These are phyloP conservation scores for Labrus mixtus DNA, from an alignment of 2,113 vertebrate species.

Conservation along the genomic window DNA sequence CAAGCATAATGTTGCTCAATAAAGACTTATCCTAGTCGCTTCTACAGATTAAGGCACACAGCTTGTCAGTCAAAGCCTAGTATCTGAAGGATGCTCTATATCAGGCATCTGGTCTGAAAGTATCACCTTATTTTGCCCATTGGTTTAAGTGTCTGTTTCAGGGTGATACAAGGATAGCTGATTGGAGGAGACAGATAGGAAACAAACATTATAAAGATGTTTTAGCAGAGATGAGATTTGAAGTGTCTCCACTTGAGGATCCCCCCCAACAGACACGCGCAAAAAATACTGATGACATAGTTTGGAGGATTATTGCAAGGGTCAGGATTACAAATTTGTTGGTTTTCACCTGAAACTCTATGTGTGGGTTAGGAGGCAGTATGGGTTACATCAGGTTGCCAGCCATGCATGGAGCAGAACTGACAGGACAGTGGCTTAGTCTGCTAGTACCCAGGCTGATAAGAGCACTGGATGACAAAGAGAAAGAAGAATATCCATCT, in stretches of 20 bases:
- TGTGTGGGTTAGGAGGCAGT: constrained; percentile 15
- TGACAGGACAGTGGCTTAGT: constrained; percentile 38
- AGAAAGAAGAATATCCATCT: constrained; percentile 35
- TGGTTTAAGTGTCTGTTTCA: constrained; percentile 17
- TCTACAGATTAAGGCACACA: no score
- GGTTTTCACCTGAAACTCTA: constrained; percentile 13
- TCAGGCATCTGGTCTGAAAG: not conserved
- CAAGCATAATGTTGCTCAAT: no score
- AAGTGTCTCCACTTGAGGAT: constrained; percentile 18
- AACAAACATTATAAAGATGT: constrained; percentile 33
- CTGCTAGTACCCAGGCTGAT: constrained; percentile 13
- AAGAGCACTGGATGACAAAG: constrained; percentile 16
- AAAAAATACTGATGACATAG: not conserved
- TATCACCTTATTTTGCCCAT: constrained; percentile 14
- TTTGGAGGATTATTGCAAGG: constrained; percentile 36
- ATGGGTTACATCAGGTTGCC: constrained; percentile 10
- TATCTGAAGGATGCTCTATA: not conserved
- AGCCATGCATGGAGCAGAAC: constrained; percentile 20
- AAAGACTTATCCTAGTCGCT: no score
- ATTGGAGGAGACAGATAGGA: constrained; percentile 26
- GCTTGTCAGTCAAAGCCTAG: no score
- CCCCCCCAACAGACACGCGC: constrained; percentile 3
- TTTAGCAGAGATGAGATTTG: constrained; percentile 32
- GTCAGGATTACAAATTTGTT: constrained; percentile 29
- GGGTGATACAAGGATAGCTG: constrained; percentile 2